Percentiles rank a stretch among this genome's conserved stretches.
These are phyloP conservation scores for Brassicogethes aeneus DNA, from an alignment of 2,888 invertebrate species.

Conservation along the genomic window DNA sequence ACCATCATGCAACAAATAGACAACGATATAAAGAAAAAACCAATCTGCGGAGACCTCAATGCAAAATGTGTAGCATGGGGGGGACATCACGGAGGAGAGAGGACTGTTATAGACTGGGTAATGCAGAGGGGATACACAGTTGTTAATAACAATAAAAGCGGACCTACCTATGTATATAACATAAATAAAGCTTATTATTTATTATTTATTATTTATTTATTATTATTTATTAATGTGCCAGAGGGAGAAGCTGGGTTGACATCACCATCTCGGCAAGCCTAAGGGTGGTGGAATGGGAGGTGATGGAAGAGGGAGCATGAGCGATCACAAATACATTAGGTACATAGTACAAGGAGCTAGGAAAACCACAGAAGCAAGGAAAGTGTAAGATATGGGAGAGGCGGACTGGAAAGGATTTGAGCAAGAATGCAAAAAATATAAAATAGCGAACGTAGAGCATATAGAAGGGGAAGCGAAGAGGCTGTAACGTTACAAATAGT, in stretches of 20 bases:
- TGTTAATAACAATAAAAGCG: constrained; percentile 6
- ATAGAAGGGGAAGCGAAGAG: constrained; percentile 1
- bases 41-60: constrained; percentile 16
- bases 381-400: constrained; percentile 2
- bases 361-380: not conserved
- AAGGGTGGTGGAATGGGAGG: constrained; percentile 7
- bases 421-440: too few species aligned
- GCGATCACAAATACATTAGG: constrained; percentile 13
- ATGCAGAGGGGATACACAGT: constrained; percentile 5
- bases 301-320: constrained; percentile 11
- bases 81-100: constrained; percentile 10
- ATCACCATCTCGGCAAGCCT: constrained; percentile 9
- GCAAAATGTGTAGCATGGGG: constrained; percentile 15
- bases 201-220: too few species aligned
- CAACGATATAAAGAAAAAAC: not conserved
- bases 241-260: constrained; percentile 15
- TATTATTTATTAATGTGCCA: too few species aligned
- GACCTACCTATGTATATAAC: constrained; percentile 14
- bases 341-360: constrained; percentile 3
- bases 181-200: too few species aligned
- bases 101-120: constrained; percentile 11
- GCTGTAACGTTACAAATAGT: too few species aligned
- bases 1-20: not conserved
- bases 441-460: not conserved
- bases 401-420: not conserved